Percentiles rank a stretch among this genome's conserved stretches.
phyloP scores from a whole-genome alignment of 2,888 invertebrate species.

The Sinotaia quadrata region DNA sequence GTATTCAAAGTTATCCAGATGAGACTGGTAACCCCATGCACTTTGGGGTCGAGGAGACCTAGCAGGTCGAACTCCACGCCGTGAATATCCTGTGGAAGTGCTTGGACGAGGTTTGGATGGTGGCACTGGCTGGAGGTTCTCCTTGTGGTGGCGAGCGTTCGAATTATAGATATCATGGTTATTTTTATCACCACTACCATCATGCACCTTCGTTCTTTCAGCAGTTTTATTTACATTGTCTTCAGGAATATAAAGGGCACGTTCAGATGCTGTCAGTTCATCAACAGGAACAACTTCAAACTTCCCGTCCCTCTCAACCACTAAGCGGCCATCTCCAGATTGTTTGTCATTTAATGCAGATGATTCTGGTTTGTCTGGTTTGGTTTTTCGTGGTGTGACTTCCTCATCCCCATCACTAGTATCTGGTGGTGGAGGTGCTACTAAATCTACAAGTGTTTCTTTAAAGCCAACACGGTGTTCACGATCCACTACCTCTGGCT shows the following conservation, averaged over 20 bases:
- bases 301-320: slow-evolving; percentile 67
- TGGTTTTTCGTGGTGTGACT: slow-evolving; percentile 5
- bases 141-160: slow-evolving; percentile 9
- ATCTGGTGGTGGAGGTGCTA: slow-evolving; percentile 63
- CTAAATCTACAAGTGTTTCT: slow-evolving; percentile 64
- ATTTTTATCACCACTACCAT: slow-evolving; percentile 17
- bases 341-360: slow-evolving; percentile 8
- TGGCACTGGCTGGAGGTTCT: slow-evolving; percentile 29
- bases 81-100: slow-evolving; percentile 45
- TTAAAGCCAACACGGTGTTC: slow-evolving; percentile 65
- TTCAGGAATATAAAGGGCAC: slow-evolving; percentile 33
- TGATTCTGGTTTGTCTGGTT: slow-evolving; percentile 8
- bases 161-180: slow-evolving; percentile 13
- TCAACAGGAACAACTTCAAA: slow-evolving; percentile 64
- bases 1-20: slow-evolving; percentile 53
- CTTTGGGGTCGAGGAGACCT: slow-evolving; percentile 56
- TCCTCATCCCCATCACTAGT: slow-evolving; percentile 49
- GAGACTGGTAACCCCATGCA: slow-evolving; percentile 38
- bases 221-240: slow-evolving; percentile 16
- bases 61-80: slow-evolving; percentile 37
- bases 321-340: slow-evolving; percentile 48
- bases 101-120: slow-evolving; percentile 51
- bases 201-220: background rate
- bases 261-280: slow-evolving; percentile 58
- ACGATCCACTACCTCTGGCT: slow-evolving; percentile 54